phyloP scores from a whole-genome alignment of 2,113 vertebrate species.

The Scomber scombrus region DNA sequence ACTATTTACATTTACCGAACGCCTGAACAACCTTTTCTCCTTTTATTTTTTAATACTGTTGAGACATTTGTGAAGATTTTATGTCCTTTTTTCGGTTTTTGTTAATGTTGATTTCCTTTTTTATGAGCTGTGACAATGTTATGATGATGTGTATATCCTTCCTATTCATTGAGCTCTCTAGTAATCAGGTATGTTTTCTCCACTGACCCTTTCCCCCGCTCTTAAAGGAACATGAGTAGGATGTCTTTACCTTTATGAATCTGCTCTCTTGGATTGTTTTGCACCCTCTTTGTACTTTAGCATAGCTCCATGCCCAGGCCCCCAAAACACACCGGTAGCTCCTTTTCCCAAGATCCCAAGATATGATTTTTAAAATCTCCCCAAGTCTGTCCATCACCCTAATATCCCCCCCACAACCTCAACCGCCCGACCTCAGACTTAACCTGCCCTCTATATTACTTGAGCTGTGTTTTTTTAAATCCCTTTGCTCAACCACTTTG shows the following conservation, averaged over 20 bases:
- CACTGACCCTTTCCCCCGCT: slow-evolving; percentile 37
- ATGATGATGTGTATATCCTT: slow-evolving; percentile 83
- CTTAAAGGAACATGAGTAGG: slow-evolving; percentile 44
- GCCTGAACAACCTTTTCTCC: slow-evolving; percentile 90
- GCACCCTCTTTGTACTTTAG: slow-evolving; percentile 53
- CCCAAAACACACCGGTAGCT: slow-evolving; percentile 24
- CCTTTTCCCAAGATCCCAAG: slow-evolving; percentile 24
- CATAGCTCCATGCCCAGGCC: slow-evolving; percentile 38
- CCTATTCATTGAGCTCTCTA: slow-evolving; percentile 87
- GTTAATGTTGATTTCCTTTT: slow-evolving; percentile 77
- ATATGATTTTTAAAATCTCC: slow-evolving; percentile 47
- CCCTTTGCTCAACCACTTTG: slow-evolving; percentile 67
- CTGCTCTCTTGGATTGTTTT: slow-evolving; percentile 46
- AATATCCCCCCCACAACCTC: not conserved
- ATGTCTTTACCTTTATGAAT: slow-evolving; percentile 45
- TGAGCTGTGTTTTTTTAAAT: slow-evolving; percentile 65
- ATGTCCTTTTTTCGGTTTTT: slow-evolving; percentile 87
- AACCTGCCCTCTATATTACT: slow-evolving; percentile 42
- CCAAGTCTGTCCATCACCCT: slow-evolving; percentile 46
- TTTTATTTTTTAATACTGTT: slow-evolving; percentile 92
- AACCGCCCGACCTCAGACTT: slow-evolving; percentile 45
- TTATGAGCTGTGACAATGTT: slow-evolving; percentile 93
- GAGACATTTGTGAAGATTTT: slow-evolving; percentile 94
- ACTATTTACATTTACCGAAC: slow-evolving; percentile 93
- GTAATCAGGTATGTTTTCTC: slow-evolving; percentile 87